These are phyloP conservation scores for Porites evermanni DNA, from an alignment of 92 coral and sea anemone species.

Conservation along the genomic window DNA sequence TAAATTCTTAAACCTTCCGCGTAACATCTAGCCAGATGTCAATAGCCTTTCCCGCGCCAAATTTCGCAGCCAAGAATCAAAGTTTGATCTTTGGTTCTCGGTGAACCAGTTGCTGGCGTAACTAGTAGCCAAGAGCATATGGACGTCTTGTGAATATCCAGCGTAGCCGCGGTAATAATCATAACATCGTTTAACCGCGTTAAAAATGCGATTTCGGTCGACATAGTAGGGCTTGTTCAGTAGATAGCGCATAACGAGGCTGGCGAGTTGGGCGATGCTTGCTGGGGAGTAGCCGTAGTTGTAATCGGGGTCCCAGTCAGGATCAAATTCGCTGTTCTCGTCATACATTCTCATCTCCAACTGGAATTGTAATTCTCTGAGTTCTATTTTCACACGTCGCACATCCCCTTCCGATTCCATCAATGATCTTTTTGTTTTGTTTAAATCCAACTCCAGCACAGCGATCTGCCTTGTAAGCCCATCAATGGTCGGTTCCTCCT, in stretches of 20 bases:
- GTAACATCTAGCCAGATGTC: slow-evolving; percentile 4
- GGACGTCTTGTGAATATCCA: slow-evolving; percentile 97
- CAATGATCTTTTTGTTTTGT: slow-evolving; percentile 84
- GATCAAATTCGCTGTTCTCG: slow-evolving; percentile 75
- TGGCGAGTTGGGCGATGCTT: slow-evolving; percentile 92
- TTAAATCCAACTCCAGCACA: slow-evolving; percentile 86
- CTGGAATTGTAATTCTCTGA: slow-evolving; percentile 84
- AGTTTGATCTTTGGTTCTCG: slow-evolving; percentile 90
- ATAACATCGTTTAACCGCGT: slow-evolving; percentile 96
- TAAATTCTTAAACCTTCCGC: background rate
- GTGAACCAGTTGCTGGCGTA: slow-evolving; percentile 99
- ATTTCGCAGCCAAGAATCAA: slow-evolving; percentile 87
- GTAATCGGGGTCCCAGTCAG: slow-evolving; percentile 98
- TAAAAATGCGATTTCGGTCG: slow-evolving; percentile 96
- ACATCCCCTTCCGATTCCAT: slow-evolving; percentile 89
- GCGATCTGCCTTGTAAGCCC: slow-evolving; percentile 87
- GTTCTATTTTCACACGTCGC: slow-evolving; percentile 81
- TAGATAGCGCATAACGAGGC: slow-evolving; percentile 81
- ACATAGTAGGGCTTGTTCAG: slow-evolving; percentile 92
- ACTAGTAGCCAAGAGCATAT: slow-evolving; percentile 91
- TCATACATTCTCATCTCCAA: slow-evolving; percentile 72
- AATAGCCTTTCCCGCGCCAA: slow-evolving; percentile 75
- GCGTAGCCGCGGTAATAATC: slow-evolving; percentile 96
- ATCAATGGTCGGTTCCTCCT: slow-evolving; percentile 74
- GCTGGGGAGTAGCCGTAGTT: slow-evolving; percentile 96